Conservation (phyloP, 2,888 invertebrate species). For the Anaspis maculata region DNA sequence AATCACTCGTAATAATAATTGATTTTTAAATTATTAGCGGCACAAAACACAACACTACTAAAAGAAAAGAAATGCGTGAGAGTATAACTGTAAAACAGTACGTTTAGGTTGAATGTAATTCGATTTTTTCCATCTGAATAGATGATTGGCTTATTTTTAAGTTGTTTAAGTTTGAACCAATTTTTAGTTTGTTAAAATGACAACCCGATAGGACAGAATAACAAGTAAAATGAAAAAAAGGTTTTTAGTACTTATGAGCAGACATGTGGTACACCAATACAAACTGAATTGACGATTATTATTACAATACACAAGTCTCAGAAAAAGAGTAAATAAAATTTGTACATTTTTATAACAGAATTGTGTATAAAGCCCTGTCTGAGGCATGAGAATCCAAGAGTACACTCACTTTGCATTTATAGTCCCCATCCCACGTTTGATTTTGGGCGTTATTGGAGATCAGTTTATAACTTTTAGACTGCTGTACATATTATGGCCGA, state of each 20-base stretch:
- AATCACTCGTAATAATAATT: too few species aligned
- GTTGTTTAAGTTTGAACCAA: constrained; percentile 6
- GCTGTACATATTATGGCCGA: constrained; percentile 15
- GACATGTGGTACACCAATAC: constrained; percentile 8
- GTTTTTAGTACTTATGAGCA: constrained; percentile 11
- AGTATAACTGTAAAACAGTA: constrained; percentile 6
- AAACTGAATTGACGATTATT: too few species aligned
- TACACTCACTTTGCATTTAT: too few species aligned
- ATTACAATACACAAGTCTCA: too few species aligned
- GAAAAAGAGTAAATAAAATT: constrained; percentile 15
- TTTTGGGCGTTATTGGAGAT: too few species aligned
- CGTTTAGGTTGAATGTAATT: constrained; percentile 15
- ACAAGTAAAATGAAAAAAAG: too few species aligned
- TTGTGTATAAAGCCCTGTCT: constrained; percentile 16
- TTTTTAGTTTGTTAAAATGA: constrained; percentile 6
- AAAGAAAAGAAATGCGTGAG: too few species aligned
- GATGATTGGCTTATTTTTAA: constrained; percentile 20
- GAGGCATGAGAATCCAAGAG: too few species aligned
- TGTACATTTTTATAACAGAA: constrained; percentile 20
- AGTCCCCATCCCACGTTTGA: too few species aligned
- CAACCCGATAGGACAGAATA: too few species aligned
- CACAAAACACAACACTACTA: constrained; percentile 1
- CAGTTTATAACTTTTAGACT: too few species aligned
- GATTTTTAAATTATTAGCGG: not conserved
- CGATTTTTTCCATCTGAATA: constrained; percentile 19